Conservation (phyloP, 2,888 invertebrate species). For the Branchinecta sandiegonensis region DNA sequence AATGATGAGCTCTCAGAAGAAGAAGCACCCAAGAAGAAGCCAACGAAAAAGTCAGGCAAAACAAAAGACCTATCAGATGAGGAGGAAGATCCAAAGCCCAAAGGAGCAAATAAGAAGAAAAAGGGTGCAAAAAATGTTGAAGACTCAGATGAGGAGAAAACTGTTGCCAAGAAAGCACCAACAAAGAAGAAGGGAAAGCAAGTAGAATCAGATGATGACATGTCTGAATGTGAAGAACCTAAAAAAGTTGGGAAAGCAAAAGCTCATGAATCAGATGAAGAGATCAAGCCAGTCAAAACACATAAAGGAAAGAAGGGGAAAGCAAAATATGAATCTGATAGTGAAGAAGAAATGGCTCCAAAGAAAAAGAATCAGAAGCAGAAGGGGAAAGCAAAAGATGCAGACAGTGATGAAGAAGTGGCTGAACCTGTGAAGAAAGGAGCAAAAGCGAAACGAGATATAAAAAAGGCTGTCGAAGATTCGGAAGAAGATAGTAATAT, state of each 20-base stretch:
- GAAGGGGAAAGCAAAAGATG: slow-evolving; percentile 16
- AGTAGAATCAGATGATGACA: slow-evolving; percentile 9
- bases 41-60: slow-evolving; percentile 18
- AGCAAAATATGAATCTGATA: slow-evolving; percentile 27
- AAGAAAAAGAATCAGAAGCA: too few relatives aligned
- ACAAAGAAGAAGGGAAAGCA: slow-evolving; percentile 20
- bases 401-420: slow-evolving; percentile 26
- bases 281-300: slow-evolving; percentile 27
- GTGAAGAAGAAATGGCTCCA: slow-evolving; percentile 24
- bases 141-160: too few relatives aligned
- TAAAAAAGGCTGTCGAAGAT: slow-evolving; percentile 36
- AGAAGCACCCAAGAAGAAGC: too few relatives aligned
- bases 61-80: slow-evolving; percentile 19
- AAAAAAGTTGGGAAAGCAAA: slow-evolving; percentile 20
- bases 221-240: slow-evolving; percentile 18
- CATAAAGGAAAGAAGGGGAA: slow-evolving; percentile 29
- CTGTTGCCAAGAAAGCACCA: neutral
- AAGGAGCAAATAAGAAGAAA: neutral
- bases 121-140: too few relatives aligned
- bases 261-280: slow-evolving; percentile 23
- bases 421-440: slow-evolving; percentile 25
- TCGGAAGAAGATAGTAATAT: slow-evolving; percentile 35
- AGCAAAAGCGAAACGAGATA: slow-evolving; percentile 27
- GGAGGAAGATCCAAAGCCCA: slow-evolving; percentile 20
- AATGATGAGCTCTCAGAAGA: slow-evolving; percentile 26